phyloP scores from a whole-genome alignment of 1,140 invertebrate genomes.

The Ylistrum balloti region DNA sequence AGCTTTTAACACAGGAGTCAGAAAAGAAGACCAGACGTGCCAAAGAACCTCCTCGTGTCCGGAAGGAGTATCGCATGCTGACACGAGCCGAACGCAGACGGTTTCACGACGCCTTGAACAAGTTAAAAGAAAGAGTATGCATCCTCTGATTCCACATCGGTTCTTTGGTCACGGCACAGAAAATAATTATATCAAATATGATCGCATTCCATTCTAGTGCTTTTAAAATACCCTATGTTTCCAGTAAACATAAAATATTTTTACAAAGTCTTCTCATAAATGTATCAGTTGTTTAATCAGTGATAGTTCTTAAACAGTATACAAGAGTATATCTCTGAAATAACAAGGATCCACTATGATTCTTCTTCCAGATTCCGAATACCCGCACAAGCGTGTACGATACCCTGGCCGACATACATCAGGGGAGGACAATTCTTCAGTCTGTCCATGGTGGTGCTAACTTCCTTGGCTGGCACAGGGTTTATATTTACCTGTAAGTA shows the following conservation, averaged over 20 bases:
- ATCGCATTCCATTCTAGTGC: no score
- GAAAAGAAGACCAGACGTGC: background rate
- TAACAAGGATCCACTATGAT: background rate
- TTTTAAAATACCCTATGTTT: no score
- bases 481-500: conserved; percentile 61
- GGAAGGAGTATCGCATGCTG: background rate
- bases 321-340: no score
- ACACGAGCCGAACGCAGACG: background rate
- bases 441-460: conserved; percentile 56
- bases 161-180: no score
- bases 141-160: background rate
- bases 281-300: no score
- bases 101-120: background rate
- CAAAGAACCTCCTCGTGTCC: background rate
- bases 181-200: no score
- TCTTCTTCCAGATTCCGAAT: background rate
- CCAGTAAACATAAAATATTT: no score
- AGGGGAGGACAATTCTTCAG: background rate
- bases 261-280: no score
- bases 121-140: background rate
- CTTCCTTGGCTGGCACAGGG: conserved; percentile 60
- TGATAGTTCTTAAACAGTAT: no score
- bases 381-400: conserved; percentile 49
- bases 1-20: background rate
- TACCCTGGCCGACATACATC: background rate